Conservation (phyloP, 2,888 invertebrate species). For the Mycogona germanica region DNA sequence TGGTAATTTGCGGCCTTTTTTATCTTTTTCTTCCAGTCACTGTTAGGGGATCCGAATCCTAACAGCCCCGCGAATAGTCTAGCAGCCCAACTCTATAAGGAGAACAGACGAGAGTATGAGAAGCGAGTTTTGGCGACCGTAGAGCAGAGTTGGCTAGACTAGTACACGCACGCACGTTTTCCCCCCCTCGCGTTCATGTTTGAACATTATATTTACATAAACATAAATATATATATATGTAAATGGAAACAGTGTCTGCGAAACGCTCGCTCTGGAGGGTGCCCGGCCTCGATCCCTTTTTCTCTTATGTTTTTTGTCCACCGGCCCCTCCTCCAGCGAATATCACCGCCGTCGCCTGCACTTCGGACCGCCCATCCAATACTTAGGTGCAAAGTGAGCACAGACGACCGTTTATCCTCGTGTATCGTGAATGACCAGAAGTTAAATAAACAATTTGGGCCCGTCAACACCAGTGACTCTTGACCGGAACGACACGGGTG, state of each 20-base stretch:
- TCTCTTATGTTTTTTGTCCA: too few relatives aligned
- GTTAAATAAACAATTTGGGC: too few relatives aligned
- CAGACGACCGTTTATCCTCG: too few relatives aligned
- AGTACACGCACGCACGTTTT: slow-evolving; percentile 34
- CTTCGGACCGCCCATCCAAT: too few relatives aligned
- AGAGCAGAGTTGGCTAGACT: slow-evolving; percentile 98
- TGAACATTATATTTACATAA: neutral
- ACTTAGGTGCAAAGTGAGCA: too few relatives aligned
- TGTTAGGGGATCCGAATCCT: slow-evolving; percentile 99
- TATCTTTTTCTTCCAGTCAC: slow-evolving; percentile 59
- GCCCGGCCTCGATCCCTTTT: too few relatives aligned
- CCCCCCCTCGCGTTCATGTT: neutral
- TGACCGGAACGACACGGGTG: too few relatives aligned
- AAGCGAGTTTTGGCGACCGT: slow-evolving; percentile 99
- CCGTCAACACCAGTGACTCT: too few relatives aligned
- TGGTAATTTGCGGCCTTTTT: too few relatives aligned
- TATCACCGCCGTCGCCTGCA: too few relatives aligned
- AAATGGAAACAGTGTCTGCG: neutral
- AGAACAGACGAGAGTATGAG: slow-evolving; percentile 97
- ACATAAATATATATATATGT: slow-evolving; percentile 3
- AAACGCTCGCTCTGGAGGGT: neutral
- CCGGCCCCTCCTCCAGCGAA: too few relatives aligned
- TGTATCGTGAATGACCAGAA: too few relatives aligned
- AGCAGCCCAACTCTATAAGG: slow-evolving; percentile 98
- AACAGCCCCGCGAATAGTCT: slow-evolving; percentile 99